Evolutionary conservation across 2,113 vertebrate genomes (phyloP), one percentile per base, ranked within the genome.

Genomic region (Aegotheles bennettii): DNA sequence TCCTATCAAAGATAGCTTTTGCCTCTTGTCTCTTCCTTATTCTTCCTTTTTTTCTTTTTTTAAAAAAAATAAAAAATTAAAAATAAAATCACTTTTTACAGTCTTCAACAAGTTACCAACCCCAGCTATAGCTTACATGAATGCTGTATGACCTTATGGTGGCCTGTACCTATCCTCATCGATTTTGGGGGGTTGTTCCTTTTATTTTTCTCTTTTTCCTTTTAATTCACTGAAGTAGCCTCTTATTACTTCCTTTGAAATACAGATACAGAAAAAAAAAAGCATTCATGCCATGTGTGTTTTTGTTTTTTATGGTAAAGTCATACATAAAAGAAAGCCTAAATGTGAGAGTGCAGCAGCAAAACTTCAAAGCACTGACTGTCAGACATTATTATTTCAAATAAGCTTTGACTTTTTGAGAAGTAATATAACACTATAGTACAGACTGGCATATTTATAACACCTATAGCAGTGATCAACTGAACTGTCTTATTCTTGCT

Each of bases 301-400:
- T 74, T 94, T 96, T 95, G 89, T 56, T 94, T 94, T 97, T 96
- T 95, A 95, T 87, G 73, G 56, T 94, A 94, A 97, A 96, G 93
- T 95, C 96, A 97, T 94, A 97, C 90, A 96, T 97, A 97, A 97
- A 98, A 98, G 96, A 94, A 97, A 97, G 63, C 81, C 84, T 96
- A 97, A 97, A 90, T 92, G 95, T 97, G 93, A 96, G 92, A 91
- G 80, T 95, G 81, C 95, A 93, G 85, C 87, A 97, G 87, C 76
- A 95, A 97, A 96, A 97, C 94, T 94, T 98, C 96, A 98, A 98
- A 98, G 97, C 76, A 50, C 90, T 75, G 77, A 87, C 95, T 97
- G 81, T 96, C 96, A 98, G 93, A 97, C 91, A 96, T 95, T 97
- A 97, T 95, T 97, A 97, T 98, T 98, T 97, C 96, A 98, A 97